Percentiles rank a stretch among this genome's conserved stretches.
Conservation (phyloP, 2,113 vertebrate genomes). For the Choloepus hoffmanni region DNA sequence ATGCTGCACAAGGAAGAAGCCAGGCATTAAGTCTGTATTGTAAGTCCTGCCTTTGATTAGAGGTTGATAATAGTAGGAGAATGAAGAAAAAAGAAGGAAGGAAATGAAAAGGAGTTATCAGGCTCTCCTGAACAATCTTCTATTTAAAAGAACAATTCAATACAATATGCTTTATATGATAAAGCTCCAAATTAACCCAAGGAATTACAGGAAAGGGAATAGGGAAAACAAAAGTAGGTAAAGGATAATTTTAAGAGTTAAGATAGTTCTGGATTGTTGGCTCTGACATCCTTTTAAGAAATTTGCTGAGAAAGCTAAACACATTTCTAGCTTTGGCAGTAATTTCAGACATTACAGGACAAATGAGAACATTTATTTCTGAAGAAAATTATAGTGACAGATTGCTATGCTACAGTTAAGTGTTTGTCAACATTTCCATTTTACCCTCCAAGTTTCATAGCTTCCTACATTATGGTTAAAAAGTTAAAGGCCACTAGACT, state of each 20-base stretch:
- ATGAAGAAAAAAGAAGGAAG: background rate
- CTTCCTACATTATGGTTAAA: constrained; percentile 45
- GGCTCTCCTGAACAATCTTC: background rate
- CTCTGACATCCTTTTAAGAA: constrained; percentile 78
- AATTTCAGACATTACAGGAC: constrained; percentile 73
- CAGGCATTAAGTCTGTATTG: background rate
- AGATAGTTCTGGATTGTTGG: constrained; percentile 73
- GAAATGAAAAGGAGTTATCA: background rate
- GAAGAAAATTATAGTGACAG: constrained; percentile 69
- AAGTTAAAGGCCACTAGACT: constrained; percentile 39
- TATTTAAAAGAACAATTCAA: constrained; percentile 44
- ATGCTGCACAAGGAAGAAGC: background rate
- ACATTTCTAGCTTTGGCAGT: constrained; percentile 68
- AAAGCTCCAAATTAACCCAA: constrained; percentile 38
- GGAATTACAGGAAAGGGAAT: background rate
- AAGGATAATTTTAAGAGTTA: constrained; percentile 59
- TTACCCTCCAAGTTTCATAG: background rate
- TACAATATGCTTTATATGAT: background rate
- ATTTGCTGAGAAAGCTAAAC: constrained; percentile 84
- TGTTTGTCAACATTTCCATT: constrained; percentile 65
- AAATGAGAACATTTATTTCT: constrained; percentile 79
- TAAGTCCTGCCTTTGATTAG: background rate
- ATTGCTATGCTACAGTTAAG: constrained; percentile 58
- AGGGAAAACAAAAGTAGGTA: constrained; percentile 26
- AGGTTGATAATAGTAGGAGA: background rate